Percentiles rank a stretch among this genome's conserved stretches.
These are phyloP conservation scores for Thalpophila matura DNA, from an alignment of 2,888 invertebrate genomes.

Conservation along the genomic window DNA sequence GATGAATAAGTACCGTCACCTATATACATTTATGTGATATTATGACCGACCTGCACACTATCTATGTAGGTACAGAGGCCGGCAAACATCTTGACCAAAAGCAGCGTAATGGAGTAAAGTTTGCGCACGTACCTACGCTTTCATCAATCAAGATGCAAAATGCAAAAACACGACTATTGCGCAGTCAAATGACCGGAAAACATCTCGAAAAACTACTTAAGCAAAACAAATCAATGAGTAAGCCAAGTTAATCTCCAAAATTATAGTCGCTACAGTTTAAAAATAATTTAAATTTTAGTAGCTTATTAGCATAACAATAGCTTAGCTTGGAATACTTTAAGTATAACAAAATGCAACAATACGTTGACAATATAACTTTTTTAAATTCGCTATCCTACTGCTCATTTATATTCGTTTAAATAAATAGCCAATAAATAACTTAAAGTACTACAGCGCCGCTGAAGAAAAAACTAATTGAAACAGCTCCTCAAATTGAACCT, in stretches of 20 bases:
- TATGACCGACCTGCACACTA: conserved; percentile 16
- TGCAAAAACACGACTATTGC: too few relatives aligned
- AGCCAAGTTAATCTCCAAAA: conserved; percentile 1
- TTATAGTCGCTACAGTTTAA: background rate
- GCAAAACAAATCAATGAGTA: too few relatives aligned
- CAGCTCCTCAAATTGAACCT: conserved; percentile 8
- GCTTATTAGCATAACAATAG: background rate
- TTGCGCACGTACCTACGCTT: too few relatives aligned
- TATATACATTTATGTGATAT: conserved; percentile 35
- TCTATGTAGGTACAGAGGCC: background rate
- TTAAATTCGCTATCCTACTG: background rate
- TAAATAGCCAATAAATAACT: conserved; percentile 24
- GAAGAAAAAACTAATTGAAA: conserved; percentile 34
- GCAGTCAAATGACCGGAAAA: too few relatives aligned
- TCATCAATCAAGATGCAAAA: too few relatives aligned
- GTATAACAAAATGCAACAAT: background rate
- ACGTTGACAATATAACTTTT: background rate
- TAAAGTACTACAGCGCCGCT: background rate
- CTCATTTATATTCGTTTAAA: background rate
- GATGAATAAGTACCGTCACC: conserved; percentile 41
- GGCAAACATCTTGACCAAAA: too few relatives aligned
- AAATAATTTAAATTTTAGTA: background rate
- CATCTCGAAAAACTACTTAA: too few relatives aligned
- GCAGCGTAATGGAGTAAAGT: too few relatives aligned
- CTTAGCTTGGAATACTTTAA: background rate